phyloP scores from a whole-genome alignment of 2,797 vertebrate species.

The Lutjanus argentimaculatus region DNA sequence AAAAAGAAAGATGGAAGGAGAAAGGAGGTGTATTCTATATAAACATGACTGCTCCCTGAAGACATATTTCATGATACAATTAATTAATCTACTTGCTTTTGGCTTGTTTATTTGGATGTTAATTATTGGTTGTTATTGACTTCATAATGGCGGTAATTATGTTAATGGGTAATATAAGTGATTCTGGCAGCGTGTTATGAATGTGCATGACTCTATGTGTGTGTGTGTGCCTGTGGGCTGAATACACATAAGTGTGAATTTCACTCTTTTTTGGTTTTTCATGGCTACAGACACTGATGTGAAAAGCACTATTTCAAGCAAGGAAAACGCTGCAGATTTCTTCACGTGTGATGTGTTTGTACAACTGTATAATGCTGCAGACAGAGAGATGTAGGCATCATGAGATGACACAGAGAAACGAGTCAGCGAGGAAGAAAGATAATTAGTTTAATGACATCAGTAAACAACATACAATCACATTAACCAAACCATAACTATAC shows the following conservation, averaged over 20 bases:
- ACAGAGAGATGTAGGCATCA: neutral
- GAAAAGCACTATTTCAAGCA: neutral
- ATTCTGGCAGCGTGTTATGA: conserved; percentile 5
- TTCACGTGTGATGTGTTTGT: neutral
- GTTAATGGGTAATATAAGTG: conserved; percentile 38
- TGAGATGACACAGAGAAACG: conserved; percentile 10
- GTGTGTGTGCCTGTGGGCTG: conserved; percentile 4
- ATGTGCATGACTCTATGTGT: neutral
- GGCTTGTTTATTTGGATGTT: conserved; percentile 52
- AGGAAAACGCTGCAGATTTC: neutral
- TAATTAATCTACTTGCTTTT: conserved; percentile 31
- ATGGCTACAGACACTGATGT: neutral
- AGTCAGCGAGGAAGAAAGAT: neutral
- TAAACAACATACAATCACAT: conserved; percentile 7
- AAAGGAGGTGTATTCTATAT: neutral
- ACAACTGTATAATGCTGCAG: neutral
- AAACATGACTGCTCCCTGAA: conserved; percentile 22
- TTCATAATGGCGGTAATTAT: conserved; percentile 54
- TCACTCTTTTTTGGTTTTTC: neutral
- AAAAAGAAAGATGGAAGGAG: neutral
- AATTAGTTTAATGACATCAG: conserved; percentile 21
- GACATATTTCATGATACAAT: conserved; percentile 29
- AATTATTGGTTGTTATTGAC: conserved; percentile 42
- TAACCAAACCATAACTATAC: conserved; percentile 8
- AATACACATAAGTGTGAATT: conserved; percentile 25